Evolutionary conservation across 2,113 vertebrate species (phyloP), one percentile per base, ranked within the genome.

Genomic region (Crocuta crocuta): DNA sequence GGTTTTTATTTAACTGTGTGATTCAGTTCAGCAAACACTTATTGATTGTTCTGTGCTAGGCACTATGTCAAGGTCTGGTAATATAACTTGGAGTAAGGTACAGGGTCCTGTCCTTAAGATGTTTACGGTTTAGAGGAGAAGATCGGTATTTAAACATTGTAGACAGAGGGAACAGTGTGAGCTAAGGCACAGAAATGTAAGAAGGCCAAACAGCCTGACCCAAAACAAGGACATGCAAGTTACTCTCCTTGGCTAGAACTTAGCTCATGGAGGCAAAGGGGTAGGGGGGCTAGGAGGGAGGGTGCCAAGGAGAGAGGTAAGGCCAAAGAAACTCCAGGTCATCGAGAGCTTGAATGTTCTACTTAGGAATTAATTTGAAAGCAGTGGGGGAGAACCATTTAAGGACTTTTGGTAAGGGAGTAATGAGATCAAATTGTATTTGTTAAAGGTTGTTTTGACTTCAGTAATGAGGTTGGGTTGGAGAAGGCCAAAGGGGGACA

Each of bases 11-110:
- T 81, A 88, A 82, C 26, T 90, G 23, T 92, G 81, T 84, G 80
- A 92, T 82, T 95, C 17, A 88, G 21, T 81, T 95, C 7, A 71
- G 68, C 55, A 87, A 92, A 95, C n/a, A 91, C 74, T 89, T 94
- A 85, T 78, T 80, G 58, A 78, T 35, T 94, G 12, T 87, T 95
- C 39, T 92, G 12, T 79, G 53, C 43, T 74, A 94, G 65, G 33
- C 35, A 55, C 19, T 86, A 13, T 74, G 24, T 31, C 61, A 12
- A 21, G 48, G 65, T 10, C 61, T 65, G 45, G 55, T 33, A 55
- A 2, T 68, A 35, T 39, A 80, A 90, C 33, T 66, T 76, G 66
- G 80, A 92, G 33, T 94, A 53, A 71, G 70, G 12, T 61, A 45
- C 21, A 45, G 43, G 16, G 8, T 88, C 90, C 70, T 95, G 26